Evolutionary conservation across 2,797 vertebrate species (phyloP), one percentile per base, ranked within the genome.

Genomic region (Intellagama lesueurii): DNA sequence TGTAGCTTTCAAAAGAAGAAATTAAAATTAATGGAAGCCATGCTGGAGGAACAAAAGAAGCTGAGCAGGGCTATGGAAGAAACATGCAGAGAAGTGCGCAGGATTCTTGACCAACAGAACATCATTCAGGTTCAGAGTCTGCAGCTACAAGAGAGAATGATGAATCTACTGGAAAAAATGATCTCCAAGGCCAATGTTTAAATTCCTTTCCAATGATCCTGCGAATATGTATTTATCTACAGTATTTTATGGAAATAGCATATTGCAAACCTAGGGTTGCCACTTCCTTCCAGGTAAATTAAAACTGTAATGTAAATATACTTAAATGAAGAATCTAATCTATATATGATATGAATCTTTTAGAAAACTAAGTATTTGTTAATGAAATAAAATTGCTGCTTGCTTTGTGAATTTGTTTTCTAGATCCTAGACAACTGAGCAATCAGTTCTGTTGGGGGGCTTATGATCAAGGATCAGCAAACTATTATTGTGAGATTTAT

Each of bases 131-230:
- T 99, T 91, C 99, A 99, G 96, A 98, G 98, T 93, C 96, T 99
- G 92, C 99, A 99, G 96, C 97, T 99, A 77, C 99, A 99, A 95
- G 98, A 99, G 84, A 98, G 98, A 76, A 99, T 99, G 98, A 99
- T 99, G 98, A 99, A 99, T 95, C 97, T 99, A 83, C 96, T 99
- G 88, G 99, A 99, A 96, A 99, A 98, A 96, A 98, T 99, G 98
- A 97, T 99, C 44, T 97, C 98, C 88, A 98, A 97, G 94, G 95
- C 97, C 77, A 94, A 89, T 0, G 95, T 92, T 92, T 97, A 97
- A 95, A 89, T 88, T 88, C 78, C 60, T 68, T 90, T 87, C 89
- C 92, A 94, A 91, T 93, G 90, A 92, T 93, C 92, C 85, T 88
- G 88, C 94, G 92, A 56, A 86, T 82, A 88, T 35, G 91, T 92